phyloP scores from a whole-genome alignment of 2,797 vertebrate genomes.

The Dallia pectoralis region DNA sequence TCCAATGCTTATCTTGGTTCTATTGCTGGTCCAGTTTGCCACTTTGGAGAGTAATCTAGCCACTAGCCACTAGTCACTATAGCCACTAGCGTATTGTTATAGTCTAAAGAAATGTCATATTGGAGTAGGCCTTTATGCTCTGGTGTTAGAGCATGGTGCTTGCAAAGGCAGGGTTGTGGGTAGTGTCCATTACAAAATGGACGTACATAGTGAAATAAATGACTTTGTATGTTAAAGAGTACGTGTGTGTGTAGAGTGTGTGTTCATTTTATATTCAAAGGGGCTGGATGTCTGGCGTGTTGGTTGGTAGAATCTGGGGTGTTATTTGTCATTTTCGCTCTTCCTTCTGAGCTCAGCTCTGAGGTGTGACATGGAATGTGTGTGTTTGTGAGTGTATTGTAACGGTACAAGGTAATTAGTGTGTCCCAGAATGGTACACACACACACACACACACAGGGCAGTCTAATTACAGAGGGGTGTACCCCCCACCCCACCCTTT shows the following conservation, averaged over 20 bases:
- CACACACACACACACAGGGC: constrained; percentile 56
- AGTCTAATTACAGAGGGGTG: constrained; percentile 74
- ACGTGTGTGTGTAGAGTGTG: not conserved
- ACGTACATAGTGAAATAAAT: no score
- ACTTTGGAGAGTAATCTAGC: no score
- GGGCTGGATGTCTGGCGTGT: not conserved
- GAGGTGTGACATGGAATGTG: constrained; percentile 4
- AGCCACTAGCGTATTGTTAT: no score
- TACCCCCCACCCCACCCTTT: constrained; percentile 19
- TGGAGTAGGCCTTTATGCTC: not conserved
- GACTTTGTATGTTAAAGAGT: no score
- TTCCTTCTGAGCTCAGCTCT: not conserved
- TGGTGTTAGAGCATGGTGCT: no score
- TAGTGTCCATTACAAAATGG: no score
- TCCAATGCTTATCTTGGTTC: not conserved
- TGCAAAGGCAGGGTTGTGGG: no score
- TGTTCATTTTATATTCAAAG: not conserved
- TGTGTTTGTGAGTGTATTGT: not conserved
- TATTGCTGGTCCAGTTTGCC: not conserved
- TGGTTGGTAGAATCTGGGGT: not conserved
- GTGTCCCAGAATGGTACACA: not conserved
- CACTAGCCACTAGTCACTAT: no score
- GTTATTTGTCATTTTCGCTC: not conserved
- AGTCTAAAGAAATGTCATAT: not conserved
- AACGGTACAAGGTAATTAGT: constrained; percentile 58